Conservation (phyloP, 92 coral and sea anemone species). For the Umimayanthus chanpuru region DNA sequence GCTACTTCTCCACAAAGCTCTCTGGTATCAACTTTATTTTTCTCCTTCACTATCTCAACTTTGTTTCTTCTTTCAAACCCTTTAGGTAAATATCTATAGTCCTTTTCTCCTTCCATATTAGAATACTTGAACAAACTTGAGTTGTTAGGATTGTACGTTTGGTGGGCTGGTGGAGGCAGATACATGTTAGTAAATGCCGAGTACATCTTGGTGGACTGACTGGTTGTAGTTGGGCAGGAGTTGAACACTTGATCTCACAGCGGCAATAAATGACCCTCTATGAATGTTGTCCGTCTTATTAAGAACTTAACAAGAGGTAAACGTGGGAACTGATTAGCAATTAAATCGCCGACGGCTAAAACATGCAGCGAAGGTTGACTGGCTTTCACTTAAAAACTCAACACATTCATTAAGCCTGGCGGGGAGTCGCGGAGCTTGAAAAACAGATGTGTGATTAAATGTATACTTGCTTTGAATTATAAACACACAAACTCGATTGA, state of each 20-base stretch:
- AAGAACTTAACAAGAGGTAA: conserved; percentile 41
- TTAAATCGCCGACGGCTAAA: conserved; percentile 40
- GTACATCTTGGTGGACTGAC: conserved; percentile 17
- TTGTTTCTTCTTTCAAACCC: conserved; percentile 37
- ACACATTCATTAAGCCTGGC: conserved; percentile 81
- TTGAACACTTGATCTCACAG: conserved; percentile 29
- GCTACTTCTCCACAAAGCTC: conserved; percentile 18
- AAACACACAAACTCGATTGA: conserved; percentile 40
- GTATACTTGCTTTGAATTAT: conserved; percentile 45
- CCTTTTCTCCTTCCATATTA: conserved; percentile 58
- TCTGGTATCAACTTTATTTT: conserved; percentile 42
- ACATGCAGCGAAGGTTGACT: conserved; percentile 55
- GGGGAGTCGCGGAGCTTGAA: conserved; percentile 76
- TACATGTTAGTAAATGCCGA: conserved; percentile 41
- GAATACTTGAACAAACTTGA: conserved; percentile 69
- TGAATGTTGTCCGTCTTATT: conserved; percentile 26
- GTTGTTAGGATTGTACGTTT: conserved; percentile 45
- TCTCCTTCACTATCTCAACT: conserved; percentile 38
- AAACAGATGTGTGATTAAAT: conserved; percentile 80
- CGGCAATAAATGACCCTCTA: conserved; percentile 32
- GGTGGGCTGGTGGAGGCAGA: conserved; percentile 45
- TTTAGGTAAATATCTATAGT: conserved; percentile 53
- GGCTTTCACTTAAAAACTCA: conserved; percentile 68
- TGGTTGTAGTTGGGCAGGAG: conserved; percentile 12
- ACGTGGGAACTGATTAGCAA: conserved; percentile 49